Percentiles rank a stretch among this genome's conserved stretches.
Conservation (phyloP, 2,797 vertebrate species). For the Karalla daura region DNA sequence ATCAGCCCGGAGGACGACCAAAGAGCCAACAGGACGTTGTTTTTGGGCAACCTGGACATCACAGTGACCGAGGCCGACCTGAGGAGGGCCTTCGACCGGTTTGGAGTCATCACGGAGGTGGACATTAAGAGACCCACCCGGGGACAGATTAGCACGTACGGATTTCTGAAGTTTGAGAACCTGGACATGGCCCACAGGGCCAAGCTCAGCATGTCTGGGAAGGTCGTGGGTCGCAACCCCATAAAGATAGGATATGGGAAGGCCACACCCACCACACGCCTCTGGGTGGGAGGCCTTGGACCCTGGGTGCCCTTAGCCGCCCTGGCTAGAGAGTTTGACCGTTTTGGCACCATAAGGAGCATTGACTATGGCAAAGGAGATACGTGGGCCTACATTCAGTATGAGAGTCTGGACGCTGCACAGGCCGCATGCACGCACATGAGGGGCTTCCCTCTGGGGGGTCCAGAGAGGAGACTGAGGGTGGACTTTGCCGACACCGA, state of each 20-base stretch:
- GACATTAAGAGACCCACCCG: constrained; percentile 94
- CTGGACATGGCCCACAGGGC: constrained; percentile 98
- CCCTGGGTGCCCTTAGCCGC: constrained; percentile 96
- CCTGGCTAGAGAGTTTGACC: constrained; percentile 96
- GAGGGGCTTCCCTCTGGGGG: constrained; percentile 96
- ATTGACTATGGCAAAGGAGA: constrained; percentile 99
- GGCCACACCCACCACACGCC: constrained; percentile 94
- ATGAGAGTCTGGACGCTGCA: constrained; percentile 97
- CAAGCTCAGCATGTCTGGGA: constrained; percentile 97
- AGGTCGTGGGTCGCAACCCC: constrained; percentile 93
- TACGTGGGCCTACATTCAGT: constrained; percentile 98
- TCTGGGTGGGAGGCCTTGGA: constrained; percentile 97
- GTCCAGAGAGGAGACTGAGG: constrained; percentile 92
- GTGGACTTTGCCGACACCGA: constrained; percentile 98
- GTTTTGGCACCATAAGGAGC: constrained; percentile 97
- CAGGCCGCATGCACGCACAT: constrained; percentile 97
- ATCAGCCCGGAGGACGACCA: constrained; percentile 97
- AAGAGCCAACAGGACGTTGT: constrained; percentile 96
- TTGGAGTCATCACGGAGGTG: constrained; percentile 96
- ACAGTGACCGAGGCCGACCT: constrained; percentile 93
- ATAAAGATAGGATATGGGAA: constrained; percentile 99
- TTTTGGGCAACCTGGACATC: constrained; percentile 97
- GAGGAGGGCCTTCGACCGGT: constrained; percentile 93
- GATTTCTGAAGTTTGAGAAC: constrained; percentile 98
- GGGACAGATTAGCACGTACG: constrained; percentile 95